Conservation (phyloP, 2,113 vertebrate genomes). For the Psophia crepitans region DNA sequence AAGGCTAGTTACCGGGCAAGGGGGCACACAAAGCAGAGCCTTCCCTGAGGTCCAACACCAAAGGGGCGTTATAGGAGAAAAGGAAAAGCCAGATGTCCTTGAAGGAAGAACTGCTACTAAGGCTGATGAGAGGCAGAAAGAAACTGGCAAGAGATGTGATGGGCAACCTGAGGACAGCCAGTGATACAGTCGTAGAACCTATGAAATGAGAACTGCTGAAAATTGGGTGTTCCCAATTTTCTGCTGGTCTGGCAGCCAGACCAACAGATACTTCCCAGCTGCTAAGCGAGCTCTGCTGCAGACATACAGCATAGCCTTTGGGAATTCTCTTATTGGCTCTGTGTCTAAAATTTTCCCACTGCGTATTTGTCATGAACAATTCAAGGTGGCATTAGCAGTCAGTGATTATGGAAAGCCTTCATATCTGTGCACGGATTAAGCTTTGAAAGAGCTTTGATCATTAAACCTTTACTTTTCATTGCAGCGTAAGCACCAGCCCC, state of each 20-base stretch:
- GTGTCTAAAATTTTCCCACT: not conserved
- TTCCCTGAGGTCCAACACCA: not conserved
- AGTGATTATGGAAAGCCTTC: not conserved
- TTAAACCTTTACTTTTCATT: not conserved
- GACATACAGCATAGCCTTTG: not conserved
- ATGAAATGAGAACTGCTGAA: not conserved
- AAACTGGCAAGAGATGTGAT: not conserved
- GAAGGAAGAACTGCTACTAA: not conserved
- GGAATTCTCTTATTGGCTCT: not conserved
- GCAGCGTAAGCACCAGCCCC: not conserved
- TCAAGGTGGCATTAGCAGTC: not conserved
- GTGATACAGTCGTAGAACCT: not conserved
- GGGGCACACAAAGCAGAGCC: not conserved
- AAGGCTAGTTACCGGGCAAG: not conserved
- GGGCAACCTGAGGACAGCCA: not conserved
- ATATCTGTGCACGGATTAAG: not conserved
- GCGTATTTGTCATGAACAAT: not conserved
- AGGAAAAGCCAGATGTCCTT: not conserved
- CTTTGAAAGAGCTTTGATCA: not conserved
- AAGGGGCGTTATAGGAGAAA: not conserved
- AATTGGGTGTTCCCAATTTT: too few relatives aligned
- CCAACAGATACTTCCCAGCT: not conserved
- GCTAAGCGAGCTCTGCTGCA: not conserved
- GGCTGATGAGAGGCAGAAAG: not conserved
- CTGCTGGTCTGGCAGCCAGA: too few relatives aligned